Base-by-base conservation (phyloP, 2,113 vertebrate genomes). In the Picathartes gymnocephalus region DNA sequence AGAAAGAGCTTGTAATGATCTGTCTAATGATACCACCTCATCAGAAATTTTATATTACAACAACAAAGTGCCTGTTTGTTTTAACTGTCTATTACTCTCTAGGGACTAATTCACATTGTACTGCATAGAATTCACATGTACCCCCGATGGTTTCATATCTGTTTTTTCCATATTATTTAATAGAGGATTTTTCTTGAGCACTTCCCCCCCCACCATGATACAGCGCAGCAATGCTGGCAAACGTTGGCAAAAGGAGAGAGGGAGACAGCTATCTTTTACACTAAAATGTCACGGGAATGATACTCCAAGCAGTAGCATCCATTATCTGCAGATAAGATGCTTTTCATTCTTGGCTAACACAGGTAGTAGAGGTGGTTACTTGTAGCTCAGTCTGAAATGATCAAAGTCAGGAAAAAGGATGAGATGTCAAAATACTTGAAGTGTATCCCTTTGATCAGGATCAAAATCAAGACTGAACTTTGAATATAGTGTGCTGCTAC, bases 391-490 rank as follows among this genome's bases (percentile, higher is more conserved):
- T 58, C 69, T 91, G 76, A 94, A 89, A 78, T 16, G 17, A 94
- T 95, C 86, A 96, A 96, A 96, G 92, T 25, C 19, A 93, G 54
- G 40, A 21, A 83, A 77, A 92, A 83, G 31, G 72, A 91, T 93
- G 95, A 80, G 51, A 73, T 86, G 76, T 57, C 66, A 93, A 88
- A 95, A 89, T 21, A 87, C 37, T 86, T 86, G 57, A 95, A 94
- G 53, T 11, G 10, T 39, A 18, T 33, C 45, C 21, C 37, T 96
- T 94, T 94, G 68, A 94, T 96, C 74, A 96, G 86, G 81, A 95
- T 94, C 95, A 95, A 92, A 97, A 95, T 96, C 91, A 77, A 92
- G 82, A 33, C 65, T 76, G 62, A 95, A 94, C 87, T 81, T 94
- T 60, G 90, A 92, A 81, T 96, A 89, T 86, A 86, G 93, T 78